Evolutionary conservation across 2,113 vertebrate genomes (phyloP).

Genomic region (Hippocampus zosterae): DNA sequence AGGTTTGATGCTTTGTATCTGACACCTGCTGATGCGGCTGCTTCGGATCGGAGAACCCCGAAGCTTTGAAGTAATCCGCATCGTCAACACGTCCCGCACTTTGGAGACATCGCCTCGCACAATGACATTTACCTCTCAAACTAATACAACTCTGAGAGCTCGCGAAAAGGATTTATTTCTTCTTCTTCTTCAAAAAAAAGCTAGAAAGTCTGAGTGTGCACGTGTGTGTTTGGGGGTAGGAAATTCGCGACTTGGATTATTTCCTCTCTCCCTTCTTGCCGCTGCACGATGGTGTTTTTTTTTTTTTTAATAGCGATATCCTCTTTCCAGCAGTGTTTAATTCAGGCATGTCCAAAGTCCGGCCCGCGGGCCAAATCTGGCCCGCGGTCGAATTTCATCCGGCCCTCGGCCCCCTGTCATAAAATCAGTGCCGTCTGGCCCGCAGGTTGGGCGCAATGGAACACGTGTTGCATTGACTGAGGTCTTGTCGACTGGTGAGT

Average conservation of each 20-base stretch:
- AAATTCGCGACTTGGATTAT: constrained; percentile 65
- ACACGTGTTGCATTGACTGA: no score
- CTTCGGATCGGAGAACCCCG: constrained; percentile 49
- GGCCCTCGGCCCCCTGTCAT: no score
- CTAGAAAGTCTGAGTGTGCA: constrained; percentile 29
- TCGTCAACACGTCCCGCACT: constrained; percentile 46
- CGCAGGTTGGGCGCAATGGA: no score
- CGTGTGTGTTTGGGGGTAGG: constrained; percentile 55
- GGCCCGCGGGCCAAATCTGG: no score
- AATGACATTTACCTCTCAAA: constrained; percentile 45
- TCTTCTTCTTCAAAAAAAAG: constrained; percentile 39
- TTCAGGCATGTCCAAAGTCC: no score
- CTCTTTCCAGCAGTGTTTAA: constrained; percentile 55
- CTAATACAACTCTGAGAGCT: constrained; percentile 58
- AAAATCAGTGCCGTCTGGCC: no score
- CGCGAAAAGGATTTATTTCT: constrained; percentile 70
- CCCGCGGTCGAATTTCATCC: no score
- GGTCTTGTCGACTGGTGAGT: no score
- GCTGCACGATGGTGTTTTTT: constrained; percentile 51
- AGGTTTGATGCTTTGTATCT: constrained; percentile 44
- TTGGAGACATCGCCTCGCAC: constrained; percentile 31
- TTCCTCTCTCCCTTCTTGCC: constrained; percentile 38
- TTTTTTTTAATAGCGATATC: constrained; percentile 53
- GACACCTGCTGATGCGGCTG: constrained; percentile 64
- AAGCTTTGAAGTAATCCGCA: constrained; percentile 62